Evolutionary conservation across 2,888 invertebrate genomes (phyloP).

Genomic region (Erannis defoliaria): DNA sequence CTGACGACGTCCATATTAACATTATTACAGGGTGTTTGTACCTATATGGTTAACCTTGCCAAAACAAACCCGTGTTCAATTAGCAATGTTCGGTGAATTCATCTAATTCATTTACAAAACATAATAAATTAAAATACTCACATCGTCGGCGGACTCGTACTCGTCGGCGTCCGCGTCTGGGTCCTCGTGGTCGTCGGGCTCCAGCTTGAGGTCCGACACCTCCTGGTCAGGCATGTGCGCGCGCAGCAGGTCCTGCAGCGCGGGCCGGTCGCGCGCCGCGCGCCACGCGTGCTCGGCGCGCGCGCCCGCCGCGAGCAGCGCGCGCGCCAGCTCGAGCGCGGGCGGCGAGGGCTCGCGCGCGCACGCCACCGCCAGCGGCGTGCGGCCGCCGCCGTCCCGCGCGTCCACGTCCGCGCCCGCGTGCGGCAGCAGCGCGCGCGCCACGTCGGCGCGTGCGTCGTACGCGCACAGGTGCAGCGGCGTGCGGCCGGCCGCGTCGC

Average conservation of each 20-base stretch:
- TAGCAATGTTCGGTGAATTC: no score
- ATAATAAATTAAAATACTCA: conserved; percentile 50
- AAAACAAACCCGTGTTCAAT: no score
- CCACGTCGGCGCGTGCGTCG: conserved; percentile 57
- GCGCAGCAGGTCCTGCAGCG: conserved; percentile 36
- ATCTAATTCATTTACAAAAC: background rate
- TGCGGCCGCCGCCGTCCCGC: conserved; percentile 5
- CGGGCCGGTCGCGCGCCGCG: conserved; percentile 18
- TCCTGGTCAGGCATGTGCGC: background rate
- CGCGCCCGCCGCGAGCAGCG: conserved; percentile 4
- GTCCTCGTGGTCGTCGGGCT: conserved; percentile 60
- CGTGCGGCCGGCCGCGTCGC: conserved; percentile 65
- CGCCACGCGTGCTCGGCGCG: background rate
- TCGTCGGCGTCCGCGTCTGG: conserved; percentile 67
- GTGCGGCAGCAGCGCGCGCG: conserved; percentile 52
- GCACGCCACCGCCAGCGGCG: conserved; percentile 13
- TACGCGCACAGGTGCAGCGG: conserved; percentile 74
- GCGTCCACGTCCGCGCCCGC: conserved; percentile 46
- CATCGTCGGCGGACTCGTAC: conserved; percentile 81
- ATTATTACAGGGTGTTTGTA: no score
- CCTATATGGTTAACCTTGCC: no score
- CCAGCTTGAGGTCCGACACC: conserved; percentile 68
- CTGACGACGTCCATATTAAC: no score
- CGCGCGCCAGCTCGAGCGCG: background rate
- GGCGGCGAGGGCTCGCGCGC: conserved; percentile 8